phyloP scores from a whole-genome alignment of 2,888 invertebrate species.

The Spisula solida region DNA sequence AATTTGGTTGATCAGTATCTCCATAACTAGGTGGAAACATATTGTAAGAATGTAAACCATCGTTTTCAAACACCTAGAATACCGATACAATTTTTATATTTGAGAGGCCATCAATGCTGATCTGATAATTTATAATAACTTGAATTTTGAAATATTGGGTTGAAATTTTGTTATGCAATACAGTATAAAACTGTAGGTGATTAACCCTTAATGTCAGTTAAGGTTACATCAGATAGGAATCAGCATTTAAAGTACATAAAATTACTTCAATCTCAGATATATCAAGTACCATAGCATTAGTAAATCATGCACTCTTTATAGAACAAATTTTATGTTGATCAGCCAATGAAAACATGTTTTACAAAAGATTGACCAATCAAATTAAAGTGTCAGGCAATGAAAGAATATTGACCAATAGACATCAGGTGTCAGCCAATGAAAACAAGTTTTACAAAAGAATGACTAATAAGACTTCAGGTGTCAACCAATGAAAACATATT shows the following conservation, averaged over 20 bases:
- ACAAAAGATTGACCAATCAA: too few species aligned
- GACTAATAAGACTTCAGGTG: too few species aligned
- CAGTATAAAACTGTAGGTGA: not conserved
- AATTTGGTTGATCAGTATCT: constrained; percentile 13
- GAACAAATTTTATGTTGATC: too few species aligned
- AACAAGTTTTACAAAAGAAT: too few species aligned
- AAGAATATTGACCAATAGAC: too few species aligned
- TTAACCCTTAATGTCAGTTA: too few species aligned
- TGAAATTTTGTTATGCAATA: not conserved
- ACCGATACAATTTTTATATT: not conserved
- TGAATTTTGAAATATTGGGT: not conserved
- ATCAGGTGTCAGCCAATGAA: too few species aligned
- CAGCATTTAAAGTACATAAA: not conserved
- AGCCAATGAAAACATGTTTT: too few species aligned
- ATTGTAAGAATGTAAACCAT: not conserved
- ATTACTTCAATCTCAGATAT: not conserved
- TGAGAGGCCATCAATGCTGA: not conserved
- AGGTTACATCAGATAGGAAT: not conserved
- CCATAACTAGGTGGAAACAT: not conserved
- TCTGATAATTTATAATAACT: not conserved
- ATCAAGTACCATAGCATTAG: not conserved
- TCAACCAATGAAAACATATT: too few species aligned
- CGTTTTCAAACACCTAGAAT: not conserved
- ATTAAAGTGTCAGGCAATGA: too few species aligned
- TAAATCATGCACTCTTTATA: not conserved